A percentile compares a stretch with the other conserved stretches of the same genome.
These are phyloP conservation scores for Phengaris alcon DNA, from an alignment of 2,888 invertebrate species.

Conservation along the genomic window DNA sequence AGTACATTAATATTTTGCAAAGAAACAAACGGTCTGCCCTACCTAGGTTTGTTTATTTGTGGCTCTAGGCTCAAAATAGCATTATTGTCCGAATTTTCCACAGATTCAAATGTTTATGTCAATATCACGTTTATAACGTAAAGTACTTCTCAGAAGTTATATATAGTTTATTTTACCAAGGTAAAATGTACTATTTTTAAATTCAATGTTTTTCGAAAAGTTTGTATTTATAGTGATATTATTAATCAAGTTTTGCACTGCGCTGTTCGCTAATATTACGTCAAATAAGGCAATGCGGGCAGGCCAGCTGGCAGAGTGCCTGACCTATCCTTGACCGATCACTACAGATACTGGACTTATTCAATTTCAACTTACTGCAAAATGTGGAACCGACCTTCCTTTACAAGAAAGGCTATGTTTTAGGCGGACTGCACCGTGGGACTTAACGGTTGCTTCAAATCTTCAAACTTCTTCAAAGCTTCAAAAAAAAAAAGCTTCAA, in stretches of 20 bases:
- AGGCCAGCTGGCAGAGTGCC: constrained; percentile 23
- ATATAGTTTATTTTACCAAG: not conserved
- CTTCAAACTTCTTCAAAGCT: too few relatives aligned
- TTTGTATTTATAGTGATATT: not conserved
- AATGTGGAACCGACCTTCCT: not conserved
- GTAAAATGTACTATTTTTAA: not conserved
- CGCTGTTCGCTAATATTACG: not conserved
- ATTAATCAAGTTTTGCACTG: not conserved
- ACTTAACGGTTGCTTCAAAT: not conserved
- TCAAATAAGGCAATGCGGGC: constrained; percentile 26
- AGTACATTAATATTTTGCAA: too few relatives aligned
- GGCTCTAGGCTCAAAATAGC: not conserved
- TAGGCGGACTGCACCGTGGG: not conserved
- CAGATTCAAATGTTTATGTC: constrained; percentile 11
- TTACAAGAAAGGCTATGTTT: too few relatives aligned
- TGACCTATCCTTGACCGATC: constrained; percentile 25
- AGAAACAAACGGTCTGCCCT: too few relatives aligned
- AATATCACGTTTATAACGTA: constrained; percentile 15
- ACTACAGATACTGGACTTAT: not conserved
- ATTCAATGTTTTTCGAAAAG: not conserved
- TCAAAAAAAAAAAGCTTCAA: not conserved
- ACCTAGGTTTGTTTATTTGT: too few relatives aligned
- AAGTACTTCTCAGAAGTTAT: not conserved
- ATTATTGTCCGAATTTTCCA: constrained; percentile 13
- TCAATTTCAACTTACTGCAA: not conserved